Evolutionary conservation across 1,140 invertebrate species (phyloP).

Genomic region (Brachionus paranguensis): DNA sequence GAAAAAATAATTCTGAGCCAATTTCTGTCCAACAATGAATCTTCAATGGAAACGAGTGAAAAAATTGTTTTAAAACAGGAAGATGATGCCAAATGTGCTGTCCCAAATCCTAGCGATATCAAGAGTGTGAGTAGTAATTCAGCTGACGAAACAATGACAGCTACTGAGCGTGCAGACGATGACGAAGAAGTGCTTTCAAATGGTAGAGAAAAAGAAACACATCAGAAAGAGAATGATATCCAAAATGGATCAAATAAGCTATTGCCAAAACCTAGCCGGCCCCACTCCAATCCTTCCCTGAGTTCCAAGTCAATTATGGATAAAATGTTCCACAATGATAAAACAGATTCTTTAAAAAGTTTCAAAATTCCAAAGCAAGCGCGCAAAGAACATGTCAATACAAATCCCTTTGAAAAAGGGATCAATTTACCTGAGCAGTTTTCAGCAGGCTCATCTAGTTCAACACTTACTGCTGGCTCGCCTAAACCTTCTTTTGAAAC

Average conservation of each 20-base stretch:
- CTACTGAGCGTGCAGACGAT: constrained; percentile 3
- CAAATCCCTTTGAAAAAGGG: neutral
- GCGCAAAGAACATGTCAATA: neutral
- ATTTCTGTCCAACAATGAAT: neutral
- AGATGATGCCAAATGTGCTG: neutral
- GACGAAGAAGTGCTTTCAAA: neutral
- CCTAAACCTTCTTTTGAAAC: neutral
- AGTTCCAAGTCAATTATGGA: neutral
- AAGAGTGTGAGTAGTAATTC: neutral
- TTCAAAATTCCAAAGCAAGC: constrained; percentile 33
- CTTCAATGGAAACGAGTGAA: neutral
- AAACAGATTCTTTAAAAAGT: neutral
- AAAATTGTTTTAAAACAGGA: neutral
- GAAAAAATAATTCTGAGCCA: neutral
- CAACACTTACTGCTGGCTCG: neutral
- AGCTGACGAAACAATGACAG: constrained; percentile 1
- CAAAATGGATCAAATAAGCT: neutral
- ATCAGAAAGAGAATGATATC: neutral
- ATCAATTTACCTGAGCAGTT: too few species aligned
- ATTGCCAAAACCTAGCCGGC: neutral
- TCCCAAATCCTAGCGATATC: neutral
- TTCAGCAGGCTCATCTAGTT: neutral
- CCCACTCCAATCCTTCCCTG: neutral
- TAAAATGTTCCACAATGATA: neutral
- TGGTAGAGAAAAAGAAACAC: neutral